phyloP scores from a whole-genome alignment of 2,113 vertebrate species.

The Aegithalos caudatus region DNA sequence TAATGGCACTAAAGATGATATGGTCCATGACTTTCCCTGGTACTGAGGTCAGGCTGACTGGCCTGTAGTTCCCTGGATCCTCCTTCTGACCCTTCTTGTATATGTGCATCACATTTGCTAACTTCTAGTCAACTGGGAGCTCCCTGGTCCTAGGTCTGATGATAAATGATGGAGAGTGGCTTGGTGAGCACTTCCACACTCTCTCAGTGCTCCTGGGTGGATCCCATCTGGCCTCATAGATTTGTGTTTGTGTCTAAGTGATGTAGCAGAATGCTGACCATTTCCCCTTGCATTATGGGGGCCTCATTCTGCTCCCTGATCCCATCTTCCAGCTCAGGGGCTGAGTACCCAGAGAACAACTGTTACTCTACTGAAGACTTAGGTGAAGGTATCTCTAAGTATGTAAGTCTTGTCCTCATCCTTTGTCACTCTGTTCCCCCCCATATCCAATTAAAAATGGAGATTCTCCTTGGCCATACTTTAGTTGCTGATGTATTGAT shows the following conservation, averaged over 20 bases:
- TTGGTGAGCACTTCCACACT: not conserved
- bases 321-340: not conserved
- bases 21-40: not conserved
- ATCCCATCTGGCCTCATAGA: not conserved
- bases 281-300: not conserved
- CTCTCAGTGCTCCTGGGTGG: not conserved
- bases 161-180: not conserved
- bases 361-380: not conserved
- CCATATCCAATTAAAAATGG: not conserved
- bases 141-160: not conserved
- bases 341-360: not conserved
- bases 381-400: not conserved
- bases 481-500: not conserved
- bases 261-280: not conserved
- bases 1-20: not conserved
- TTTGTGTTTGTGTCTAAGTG: not conserved
- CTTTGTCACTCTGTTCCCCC: not conserved
- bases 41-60: not conserved
- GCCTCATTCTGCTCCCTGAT: not conserved
- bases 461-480: not conserved
- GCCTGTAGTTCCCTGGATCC: not conserved
- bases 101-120: not conserved
- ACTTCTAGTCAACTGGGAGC: not conserved
- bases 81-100: not conserved
- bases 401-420: not conserved